Conservation (phyloP, 2,797 vertebrate genomes). For the Cynopterus sphinx region DNA sequence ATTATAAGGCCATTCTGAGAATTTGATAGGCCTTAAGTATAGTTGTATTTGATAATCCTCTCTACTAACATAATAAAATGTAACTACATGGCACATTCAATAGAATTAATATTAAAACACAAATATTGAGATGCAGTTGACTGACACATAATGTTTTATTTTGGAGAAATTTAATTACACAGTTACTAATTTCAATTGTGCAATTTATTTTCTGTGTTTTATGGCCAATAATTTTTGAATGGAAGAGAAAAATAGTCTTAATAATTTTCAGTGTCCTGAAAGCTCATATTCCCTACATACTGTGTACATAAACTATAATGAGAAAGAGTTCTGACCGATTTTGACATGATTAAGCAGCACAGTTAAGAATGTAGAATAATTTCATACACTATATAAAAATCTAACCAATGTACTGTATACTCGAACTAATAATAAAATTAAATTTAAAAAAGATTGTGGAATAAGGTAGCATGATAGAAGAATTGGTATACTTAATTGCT, state of each 20-base stretch:
- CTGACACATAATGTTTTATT: neutral
- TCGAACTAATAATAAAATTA: too few species aligned
- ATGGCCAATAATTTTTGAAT: neutral
- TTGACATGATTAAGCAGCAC: neutral
- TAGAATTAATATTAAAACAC: neutral
- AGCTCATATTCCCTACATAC: neutral
- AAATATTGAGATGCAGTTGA: slow-evolving; percentile 9
- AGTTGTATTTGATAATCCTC: slow-evolving; percentile 28
- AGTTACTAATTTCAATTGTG: neutral
- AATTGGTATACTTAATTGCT: neutral
- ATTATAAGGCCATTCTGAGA: neutral
- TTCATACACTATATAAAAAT: too few species aligned
- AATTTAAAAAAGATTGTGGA: neutral
- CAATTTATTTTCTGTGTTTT: neutral
- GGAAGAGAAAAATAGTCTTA: neutral
- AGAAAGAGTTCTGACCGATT: neutral
- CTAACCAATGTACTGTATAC: too few species aligned
- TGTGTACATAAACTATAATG: neutral
- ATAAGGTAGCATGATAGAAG: neutral
- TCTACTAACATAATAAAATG: neutral
- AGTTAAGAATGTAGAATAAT: neutral
- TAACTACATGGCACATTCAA: neutral
- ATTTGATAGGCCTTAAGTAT: slow-evolving; percentile 1
- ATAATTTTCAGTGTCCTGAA: neutral
- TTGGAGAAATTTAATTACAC: neutral